These are phyloP conservation scores for Zosterops borbonicus DNA, from an alignment of 2,113 vertebrate genomes.

Conservation along the genomic window DNA sequence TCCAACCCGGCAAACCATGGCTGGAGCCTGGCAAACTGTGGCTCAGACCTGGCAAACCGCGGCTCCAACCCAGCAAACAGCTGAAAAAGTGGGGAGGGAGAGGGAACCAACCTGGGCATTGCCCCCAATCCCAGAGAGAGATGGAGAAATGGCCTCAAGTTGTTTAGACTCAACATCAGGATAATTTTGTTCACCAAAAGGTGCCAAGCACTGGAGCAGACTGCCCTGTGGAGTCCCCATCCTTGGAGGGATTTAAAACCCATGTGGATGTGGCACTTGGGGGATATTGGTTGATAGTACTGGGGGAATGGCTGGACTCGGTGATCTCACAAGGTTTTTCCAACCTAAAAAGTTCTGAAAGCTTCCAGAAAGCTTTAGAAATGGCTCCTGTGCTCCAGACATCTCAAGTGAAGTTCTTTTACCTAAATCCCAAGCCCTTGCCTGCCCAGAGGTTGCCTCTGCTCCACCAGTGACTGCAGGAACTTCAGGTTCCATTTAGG, in stretches of 20 bases:
- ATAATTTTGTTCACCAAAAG: background rate
- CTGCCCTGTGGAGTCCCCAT: background rate
- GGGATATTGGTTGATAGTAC: background rate
- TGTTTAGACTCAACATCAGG: background rate
- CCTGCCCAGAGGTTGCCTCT: background rate
- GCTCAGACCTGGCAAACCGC: no score
- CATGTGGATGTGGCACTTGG: background rate
- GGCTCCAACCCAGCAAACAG: background rate
- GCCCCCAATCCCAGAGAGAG: rapidly evolving
- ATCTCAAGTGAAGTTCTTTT: background rate
- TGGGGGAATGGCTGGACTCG: background rate
- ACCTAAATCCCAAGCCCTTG: background rate
- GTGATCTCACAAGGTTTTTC: background rate
- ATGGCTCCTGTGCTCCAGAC: background rate
- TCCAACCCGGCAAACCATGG: background rate
- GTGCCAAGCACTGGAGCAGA: background rate
- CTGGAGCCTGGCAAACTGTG: no score
- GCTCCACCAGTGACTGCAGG: background rate
- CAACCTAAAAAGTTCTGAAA: background rate
- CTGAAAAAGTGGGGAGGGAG: background rate
- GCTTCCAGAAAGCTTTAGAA: background rate
- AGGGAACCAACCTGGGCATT: background rate
- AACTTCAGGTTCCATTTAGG: background rate
- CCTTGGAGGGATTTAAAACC: background rate
- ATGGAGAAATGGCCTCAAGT: background rate